Base-by-base conservation (phyloP, 1,140 invertebrate genomes). In the Odontomachus brunneus region DNA sequence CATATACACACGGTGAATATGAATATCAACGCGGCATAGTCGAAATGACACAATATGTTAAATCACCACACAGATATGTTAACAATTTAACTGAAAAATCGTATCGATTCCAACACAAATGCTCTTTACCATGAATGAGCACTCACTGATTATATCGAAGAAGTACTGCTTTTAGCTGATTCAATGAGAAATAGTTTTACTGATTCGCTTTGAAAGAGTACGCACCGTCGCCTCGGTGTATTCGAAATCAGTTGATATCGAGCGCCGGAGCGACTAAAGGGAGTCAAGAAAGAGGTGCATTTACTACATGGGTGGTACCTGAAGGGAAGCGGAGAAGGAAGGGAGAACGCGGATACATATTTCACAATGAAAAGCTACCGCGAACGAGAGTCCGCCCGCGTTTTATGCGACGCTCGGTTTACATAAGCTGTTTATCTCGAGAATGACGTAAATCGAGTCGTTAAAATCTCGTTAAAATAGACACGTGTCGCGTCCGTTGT, bases 371-470 rank as follows among this genome's bases (percentile, higher is more conserved):
- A 44, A 44, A 38, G 26, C 60, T 53, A 53, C 14, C 9, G 15
- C 15, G 62, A 29, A 55, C 33, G 38, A 74, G 60, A 44, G 38
- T 44, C 38, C 9, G 9, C 3, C 3, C 38, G 49, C 73, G 44
- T 76, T 76, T 76, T 53, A 24, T 33, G 49, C 19, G 74, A 67
- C 44, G 22, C 22, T 76, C 48, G 29, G 12, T 67, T 78, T 67
- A 67, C 26, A 22, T 67, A 67, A 69, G 62, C 63, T 78, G 57
- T 74, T 62, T 57, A 78, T 67, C 51, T 53, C 19, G 60, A 38
- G 66, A 66, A 66, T 44, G 48, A 78, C 63, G 22, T 44, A 67
- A 78, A 78, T 67, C 63, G 49, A 57, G 33, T 65, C n/a, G 22
- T 7, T 55, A 55, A 55, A 55, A 67, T 67, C 51, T n/a, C 73